These are phyloP conservation scores for Oscheius sp. DNA, from an alignment of 2,888 invertebrate genomes.

Conservation along the genomic window DNA sequence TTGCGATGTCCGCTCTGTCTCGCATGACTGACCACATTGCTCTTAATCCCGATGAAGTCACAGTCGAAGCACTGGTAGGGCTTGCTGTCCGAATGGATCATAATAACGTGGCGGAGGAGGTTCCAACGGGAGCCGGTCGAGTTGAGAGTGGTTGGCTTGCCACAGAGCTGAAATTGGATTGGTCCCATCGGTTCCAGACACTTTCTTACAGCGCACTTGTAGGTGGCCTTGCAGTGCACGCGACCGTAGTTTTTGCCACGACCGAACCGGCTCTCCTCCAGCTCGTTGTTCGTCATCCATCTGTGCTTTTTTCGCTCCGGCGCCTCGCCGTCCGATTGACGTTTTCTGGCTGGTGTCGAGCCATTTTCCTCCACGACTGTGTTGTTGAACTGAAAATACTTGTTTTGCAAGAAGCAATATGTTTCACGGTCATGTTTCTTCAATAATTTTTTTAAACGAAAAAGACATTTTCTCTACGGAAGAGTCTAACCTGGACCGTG, in stretches of 20 bases:
- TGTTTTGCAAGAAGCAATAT: no score
- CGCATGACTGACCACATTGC: slow-evolving; percentile 57
- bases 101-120: slow-evolving; percentile 56
- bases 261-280: slow-evolving; percentile 55
- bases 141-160: slow-evolving; percentile 58
- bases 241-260: slow-evolving; percentile 57
- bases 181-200: background rate
- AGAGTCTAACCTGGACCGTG: background rate
- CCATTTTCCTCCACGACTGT: slow-evolving; percentile 22
- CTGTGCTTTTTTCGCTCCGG: slow-evolving; percentile 51
- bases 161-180: slow-evolving; percentile 44
- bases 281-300: slow-evolving; percentile 56
- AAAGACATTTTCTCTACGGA: background rate
- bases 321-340: slow-evolving; percentile 38
- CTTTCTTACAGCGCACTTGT: slow-evolving; percentile 50
- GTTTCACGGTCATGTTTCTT: no score
- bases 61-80: slow-evolving; percentile 61
- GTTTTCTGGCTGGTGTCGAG: slow-evolving; percentile 26
- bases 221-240: slow-evolving; percentile 59
- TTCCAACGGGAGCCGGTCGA: slow-evolving; percentile 60
- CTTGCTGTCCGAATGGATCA: slow-evolving; percentile 60
- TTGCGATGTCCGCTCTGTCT: slow-evolving; percentile 52
- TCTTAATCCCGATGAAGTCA: slow-evolving; percentile 59
- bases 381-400: slow-evolving; percentile 31
- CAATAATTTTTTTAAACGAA: background rate